phyloP scores from a whole-genome alignment of 2,888 invertebrate species.

The Brachyopa scutellaris region DNA sequence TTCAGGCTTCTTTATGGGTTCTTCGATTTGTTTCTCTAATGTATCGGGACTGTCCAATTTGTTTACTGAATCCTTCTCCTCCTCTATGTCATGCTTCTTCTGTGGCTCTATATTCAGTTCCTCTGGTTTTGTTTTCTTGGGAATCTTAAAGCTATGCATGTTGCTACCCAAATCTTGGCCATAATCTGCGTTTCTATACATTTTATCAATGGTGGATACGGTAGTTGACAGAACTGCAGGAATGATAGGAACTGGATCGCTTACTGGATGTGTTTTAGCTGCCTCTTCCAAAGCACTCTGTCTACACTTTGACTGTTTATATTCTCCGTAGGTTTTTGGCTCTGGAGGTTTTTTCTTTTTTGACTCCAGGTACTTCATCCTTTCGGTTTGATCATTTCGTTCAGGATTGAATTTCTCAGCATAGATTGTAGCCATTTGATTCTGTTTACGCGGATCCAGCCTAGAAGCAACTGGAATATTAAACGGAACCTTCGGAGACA shows the following conservation, averaged over 20 bases:
- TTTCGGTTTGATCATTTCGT: slow-evolving; percentile 76
- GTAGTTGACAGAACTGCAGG: slow-evolving; percentile 10
- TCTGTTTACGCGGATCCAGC: slow-evolving; percentile 42
- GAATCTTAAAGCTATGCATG: slow-evolving; percentile 78
- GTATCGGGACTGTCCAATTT: too few species aligned
- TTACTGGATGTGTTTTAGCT: neutral
- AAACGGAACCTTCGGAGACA: neutral
- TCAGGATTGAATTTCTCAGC: slow-evolving; percentile 74
- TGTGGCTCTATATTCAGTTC: slow-evolving; percentile 17
- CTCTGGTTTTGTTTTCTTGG: slow-evolving; percentile 74
- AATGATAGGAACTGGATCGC: neutral
- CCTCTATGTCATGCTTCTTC: slow-evolving; percentile 15
- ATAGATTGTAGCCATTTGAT: slow-evolving; percentile 21
- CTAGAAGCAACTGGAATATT: neutral
- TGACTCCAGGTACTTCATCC: slow-evolving; percentile 76
- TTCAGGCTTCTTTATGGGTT: neutral
- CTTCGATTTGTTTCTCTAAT: too few species aligned
- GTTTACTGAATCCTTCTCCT: neutral
- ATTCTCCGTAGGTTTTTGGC: slow-evolving; percentile 78
- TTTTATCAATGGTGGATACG: slow-evolving; percentile 77
- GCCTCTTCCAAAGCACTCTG: slow-evolving; percentile 8
- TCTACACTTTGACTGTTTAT: slow-evolving; percentile 76
- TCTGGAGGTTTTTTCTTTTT: slow-evolving; percentile 74
- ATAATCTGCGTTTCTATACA: slow-evolving; percentile 76
- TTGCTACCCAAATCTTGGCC: slow-evolving; percentile 33